A percentile compares a stretch with the other conserved stretches of the same genome.
Conservation (phyloP, 2,888 invertebrate genomes). For the Tenthredo distinguenda region DNA sequence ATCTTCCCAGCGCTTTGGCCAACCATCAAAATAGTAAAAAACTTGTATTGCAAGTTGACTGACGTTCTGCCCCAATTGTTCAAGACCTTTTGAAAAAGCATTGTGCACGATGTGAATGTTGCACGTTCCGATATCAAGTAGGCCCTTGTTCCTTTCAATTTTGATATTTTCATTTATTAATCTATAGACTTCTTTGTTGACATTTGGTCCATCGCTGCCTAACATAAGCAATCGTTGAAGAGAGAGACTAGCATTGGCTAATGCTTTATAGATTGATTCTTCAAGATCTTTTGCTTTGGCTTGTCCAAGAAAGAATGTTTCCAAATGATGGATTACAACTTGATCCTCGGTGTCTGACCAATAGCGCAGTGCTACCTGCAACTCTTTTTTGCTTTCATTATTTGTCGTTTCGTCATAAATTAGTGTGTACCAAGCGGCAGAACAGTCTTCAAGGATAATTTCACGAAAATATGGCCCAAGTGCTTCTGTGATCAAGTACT, state of each 20-base stretch:
- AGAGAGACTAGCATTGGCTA: conserved; percentile 26
- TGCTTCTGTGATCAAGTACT: conserved; percentile 26
- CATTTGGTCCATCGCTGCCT: conserved; percentile 26
- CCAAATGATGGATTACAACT: conserved; percentile 38
- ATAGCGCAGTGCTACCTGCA: conserved; percentile 34
- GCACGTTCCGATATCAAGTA: conserved; percentile 16
- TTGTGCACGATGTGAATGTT: conserved; percentile 40
- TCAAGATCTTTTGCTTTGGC: conserved; percentile 10
- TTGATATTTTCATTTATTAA: conserved; percentile 21
- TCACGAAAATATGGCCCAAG: conserved; percentile 34
- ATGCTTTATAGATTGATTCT: conserved; percentile 27
- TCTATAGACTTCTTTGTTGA: conserved; percentile 24
- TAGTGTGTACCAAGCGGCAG: not conserved
- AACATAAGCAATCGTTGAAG: conserved; percentile 23
- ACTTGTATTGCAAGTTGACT: conserved; percentile 45
- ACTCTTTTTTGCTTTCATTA: conserved; percentile 24
- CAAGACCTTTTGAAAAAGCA: conserved; percentile 36
- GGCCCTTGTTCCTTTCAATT: conserved; percentile 13
- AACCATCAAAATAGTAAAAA: conserved; percentile 55
- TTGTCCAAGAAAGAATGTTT: conserved; percentile 33
- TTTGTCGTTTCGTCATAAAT: conserved; percentile 13
- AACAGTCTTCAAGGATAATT: conserved; percentile 14
- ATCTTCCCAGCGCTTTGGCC: conserved; percentile 53
- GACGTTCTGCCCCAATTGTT: conserved; percentile 22
- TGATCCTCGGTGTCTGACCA: conserved; percentile 15